phyloP scores from a whole-genome alignment of 2,797 vertebrate species.

The Nothura maculosa region DNA sequence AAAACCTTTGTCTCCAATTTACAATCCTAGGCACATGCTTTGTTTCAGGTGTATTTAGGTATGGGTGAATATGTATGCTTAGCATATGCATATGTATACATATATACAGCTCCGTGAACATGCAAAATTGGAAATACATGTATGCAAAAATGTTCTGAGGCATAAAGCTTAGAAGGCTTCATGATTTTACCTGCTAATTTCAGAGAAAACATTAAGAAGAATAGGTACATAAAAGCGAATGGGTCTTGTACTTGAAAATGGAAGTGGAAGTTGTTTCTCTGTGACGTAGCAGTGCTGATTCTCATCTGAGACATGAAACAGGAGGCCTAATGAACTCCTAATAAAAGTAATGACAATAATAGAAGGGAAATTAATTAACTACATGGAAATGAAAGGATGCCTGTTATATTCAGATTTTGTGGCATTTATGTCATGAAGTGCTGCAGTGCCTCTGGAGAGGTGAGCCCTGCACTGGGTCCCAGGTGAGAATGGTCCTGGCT shows the following conservation, averaged over 20 bases:
- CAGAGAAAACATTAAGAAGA: neutral
- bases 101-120: neutral
- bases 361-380: neutral
- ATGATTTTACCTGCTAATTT: neutral
- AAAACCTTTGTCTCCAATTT: neutral
- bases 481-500: accelerated
- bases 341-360: neutral
- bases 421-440: neutral
- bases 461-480: neutral
- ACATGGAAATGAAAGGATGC: neutral
- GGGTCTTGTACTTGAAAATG: neutral
- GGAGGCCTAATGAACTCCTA: neutral
- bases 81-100: too few species aligned
- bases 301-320: neutral
- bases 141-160: neutral
- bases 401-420: neutral
- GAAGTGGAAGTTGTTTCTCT: neutral
- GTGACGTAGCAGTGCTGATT: neutral
- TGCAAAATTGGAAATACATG: neutral
- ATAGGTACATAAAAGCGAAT: neutral
- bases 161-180: neutral
- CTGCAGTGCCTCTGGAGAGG: neutral
- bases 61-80: neutral
- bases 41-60: accelerated
- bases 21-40: accelerated